Base-by-base conservation (phyloP, 2,888 invertebrate genomes). In the Chaetogeoica ovagalla region DNA sequence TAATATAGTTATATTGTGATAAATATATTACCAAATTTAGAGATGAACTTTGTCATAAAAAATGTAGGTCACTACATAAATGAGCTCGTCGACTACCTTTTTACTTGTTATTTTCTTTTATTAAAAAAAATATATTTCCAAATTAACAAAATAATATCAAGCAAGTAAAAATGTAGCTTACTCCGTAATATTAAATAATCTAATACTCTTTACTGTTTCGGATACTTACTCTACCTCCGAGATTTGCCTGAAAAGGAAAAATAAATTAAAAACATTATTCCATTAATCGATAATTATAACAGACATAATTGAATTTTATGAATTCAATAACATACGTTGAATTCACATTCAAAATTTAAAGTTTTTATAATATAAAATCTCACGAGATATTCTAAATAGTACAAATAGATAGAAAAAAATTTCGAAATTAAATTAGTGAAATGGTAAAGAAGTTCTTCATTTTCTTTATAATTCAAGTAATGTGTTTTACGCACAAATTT, bases 181-280 rank as follows among this genome's bases (percentile, higher is more conserved):
- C n/a, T 59, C 17, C n/a, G 5, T 13, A 19, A 52, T 73, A 52
- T 73, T 57, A 57, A 57, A 59, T 19, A 43, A 59, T 59, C 4
- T 15, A 57, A 59, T 19, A 43, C 71, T 59, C 4, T 15, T 66
- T 60, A 68, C 5, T 17, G 11, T 69, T 60, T 37, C 17, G 43
- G 21, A 39, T 79, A 82, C 83, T 83, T 81, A 83, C 83, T 75
- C 82, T 76, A 63, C 82, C 82, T 65, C 83, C 83, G 43, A 83
- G 82, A 62, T 83, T 83, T 37, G 82, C 82, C 83, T 83, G 81
- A 81, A 83, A 30, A 30, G 4, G 4, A 43, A 9, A 81, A 39
- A 79, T 43, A 13, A 5, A 57, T 39, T 7, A 75, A 66, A 74
- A 57, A 55, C 19, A 55, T 30, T 52, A n/a, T 63, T 60, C n/a